Evolutionary conservation across 2,113 vertebrate genomes (phyloP).

Genomic region (Bettongia penicillata): DNA sequence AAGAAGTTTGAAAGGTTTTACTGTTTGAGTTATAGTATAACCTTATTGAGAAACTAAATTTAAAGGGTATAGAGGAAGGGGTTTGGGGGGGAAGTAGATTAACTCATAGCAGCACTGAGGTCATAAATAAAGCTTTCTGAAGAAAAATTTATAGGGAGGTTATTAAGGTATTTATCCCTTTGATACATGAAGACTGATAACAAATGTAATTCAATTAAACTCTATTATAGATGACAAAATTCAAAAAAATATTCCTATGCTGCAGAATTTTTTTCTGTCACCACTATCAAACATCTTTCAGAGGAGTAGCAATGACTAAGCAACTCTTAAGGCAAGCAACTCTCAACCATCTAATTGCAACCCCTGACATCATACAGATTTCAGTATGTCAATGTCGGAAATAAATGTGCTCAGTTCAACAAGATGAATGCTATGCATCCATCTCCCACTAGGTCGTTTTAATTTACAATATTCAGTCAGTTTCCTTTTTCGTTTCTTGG

Average conservation of each 20-base stretch:
- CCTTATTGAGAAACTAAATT: constrained; percentile 54
- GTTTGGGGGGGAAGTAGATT: too few species aligned
- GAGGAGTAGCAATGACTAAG: background rate
- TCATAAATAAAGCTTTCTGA: too few species aligned
- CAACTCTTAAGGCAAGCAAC: background rate
- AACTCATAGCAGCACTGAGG: too few species aligned
- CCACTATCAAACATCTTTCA: background rate
- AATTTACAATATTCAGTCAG: constrained; percentile 68
- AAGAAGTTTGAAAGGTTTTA: constrained; percentile 24
- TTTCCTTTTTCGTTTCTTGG: constrained; percentile 61
- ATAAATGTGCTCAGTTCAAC: constrained; percentile 40
- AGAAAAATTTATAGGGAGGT: constrained; percentile 31
- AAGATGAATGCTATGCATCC: constrained; percentile 45
- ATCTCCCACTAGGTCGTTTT: constrained; percentile 60
- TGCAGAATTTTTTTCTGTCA: background rate
- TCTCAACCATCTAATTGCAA: constrained; percentile 35
- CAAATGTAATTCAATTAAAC: constrained; percentile 36
- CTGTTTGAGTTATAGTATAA: constrained; percentile 5
- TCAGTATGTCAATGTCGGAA: constrained; percentile 12
- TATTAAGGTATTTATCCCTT: constrained; percentile 28
- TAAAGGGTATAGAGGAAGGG: too few species aligned
- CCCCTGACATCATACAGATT: constrained; percentile 4
- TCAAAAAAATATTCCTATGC: background rate
- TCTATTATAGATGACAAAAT: background rate
- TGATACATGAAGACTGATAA: background rate